A percentile compares a stretch with the other conserved stretches of the same genome.
Evolutionary conservation across 2,888 invertebrate genomes (phyloP).

Genomic region (Smittia sp.): DNA sequence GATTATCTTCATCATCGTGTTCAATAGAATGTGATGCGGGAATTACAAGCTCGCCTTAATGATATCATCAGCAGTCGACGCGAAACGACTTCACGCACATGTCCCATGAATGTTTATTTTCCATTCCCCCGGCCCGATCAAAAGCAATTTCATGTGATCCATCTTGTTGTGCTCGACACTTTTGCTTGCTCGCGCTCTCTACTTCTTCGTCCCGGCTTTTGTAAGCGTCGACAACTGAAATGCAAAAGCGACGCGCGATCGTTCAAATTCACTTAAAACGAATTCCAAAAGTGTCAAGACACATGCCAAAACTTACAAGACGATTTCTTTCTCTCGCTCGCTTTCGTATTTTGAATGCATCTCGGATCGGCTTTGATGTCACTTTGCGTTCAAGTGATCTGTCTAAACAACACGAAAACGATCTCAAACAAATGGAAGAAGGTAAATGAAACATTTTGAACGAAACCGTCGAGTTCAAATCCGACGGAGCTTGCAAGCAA

Average conservation of each 20-base stretch:
- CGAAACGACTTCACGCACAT: slow-evolving; percentile 7
- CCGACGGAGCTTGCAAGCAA: no score
- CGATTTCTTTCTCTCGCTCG: neutral
- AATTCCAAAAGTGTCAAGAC: slow-evolving; percentile 25
- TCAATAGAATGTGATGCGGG: slow-evolving; percentile 12
- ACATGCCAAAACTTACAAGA: slow-evolving; percentile 33
- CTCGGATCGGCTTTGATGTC: slow-evolving; percentile 17
- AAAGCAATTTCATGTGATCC: slow-evolving; percentile 34
- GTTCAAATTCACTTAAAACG: slow-evolving; percentile 9
- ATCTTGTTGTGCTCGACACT: slow-evolving; percentile 18
- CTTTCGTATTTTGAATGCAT: neutral
- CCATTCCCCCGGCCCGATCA: slow-evolving; percentile 5
- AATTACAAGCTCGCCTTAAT: slow-evolving; percentile 11
- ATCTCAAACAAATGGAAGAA: neutral
- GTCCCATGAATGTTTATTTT: slow-evolving; percentile 5
- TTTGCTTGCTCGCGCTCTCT: neutral
- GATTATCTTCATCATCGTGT: slow-evolving; percentile 1
- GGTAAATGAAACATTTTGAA: neutral
- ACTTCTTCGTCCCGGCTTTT: neutral
- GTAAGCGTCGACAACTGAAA: neutral
- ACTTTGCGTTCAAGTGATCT: neutral
- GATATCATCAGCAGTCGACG: slow-evolving; percentile 13
- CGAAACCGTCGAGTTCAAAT: no score
- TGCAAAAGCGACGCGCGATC: slow-evolving; percentile 4
- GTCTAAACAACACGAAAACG: slow-evolving; percentile 20